Base-by-base conservation (phyloP, 2,888 invertebrate genomes). In the Alitta virens region DNA sequence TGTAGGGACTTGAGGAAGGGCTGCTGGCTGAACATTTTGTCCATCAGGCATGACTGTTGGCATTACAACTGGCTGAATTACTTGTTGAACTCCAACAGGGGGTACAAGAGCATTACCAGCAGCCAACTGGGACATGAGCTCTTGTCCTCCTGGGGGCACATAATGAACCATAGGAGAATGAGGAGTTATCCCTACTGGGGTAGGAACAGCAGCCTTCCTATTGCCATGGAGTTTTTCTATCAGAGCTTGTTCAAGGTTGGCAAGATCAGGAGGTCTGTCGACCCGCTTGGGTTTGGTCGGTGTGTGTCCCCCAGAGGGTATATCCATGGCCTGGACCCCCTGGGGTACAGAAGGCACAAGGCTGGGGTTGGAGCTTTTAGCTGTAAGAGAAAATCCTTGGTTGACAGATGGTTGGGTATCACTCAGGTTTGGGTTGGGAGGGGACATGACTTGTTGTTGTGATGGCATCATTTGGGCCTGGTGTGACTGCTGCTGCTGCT, bases 241-340 rank as follows among this genome's bases (percentile, higher is more conserved):
- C 38, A 78, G 62, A 16, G 76, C 78, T 64, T 78, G 77, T 59
- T 78, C 78, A 26, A 79, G 63, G 56, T 69, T 73, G 43, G 72
- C 71, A 24, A 78, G 55, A 24, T 68, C 66, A 14, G 65, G 60
- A 7, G 60, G 60, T 16, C 58, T 14, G 58, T 58, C 58, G 9
- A 49, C 58, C 1, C 60, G 60, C 2, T 46, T 40, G 9, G 60
- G 60, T 43, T 60, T 60, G 43, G 59, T 40, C 9, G 43, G 18
- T 7, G 52, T 46, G 7, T 60, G 21, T 18, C 21, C 24, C 16
- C 49, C 40, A 33, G 60, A 40, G 23, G 59, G 12, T 23, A 52
- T 24, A 49, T 38, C 24, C 21, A 25, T 21, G 50, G 12, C 33
- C 33, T 33, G 33, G 33, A 33, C 33, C 33, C 33, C 33, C 33